Conservation (phyloP, 2,113 vertebrate genomes). For the Odobenus rosmarus region DNA sequence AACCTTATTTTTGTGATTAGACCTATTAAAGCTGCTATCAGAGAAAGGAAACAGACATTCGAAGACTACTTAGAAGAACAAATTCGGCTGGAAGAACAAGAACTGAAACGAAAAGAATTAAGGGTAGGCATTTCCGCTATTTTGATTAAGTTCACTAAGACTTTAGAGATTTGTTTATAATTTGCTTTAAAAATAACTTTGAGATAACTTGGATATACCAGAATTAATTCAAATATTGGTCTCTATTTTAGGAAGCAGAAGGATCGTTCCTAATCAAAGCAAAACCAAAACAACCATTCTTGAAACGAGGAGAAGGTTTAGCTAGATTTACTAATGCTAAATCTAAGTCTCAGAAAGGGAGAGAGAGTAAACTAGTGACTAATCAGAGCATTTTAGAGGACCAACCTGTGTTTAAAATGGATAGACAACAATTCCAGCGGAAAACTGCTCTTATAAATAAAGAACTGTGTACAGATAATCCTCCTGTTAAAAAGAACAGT, state of each 20-base stretch:
- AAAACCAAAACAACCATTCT: constrained; percentile 90
- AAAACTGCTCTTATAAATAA: constrained; percentile 88
- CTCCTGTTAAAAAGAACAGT: constrained; percentile 71
- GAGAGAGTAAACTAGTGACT: constrained; percentile 74
- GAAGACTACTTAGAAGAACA: constrained; percentile 96
- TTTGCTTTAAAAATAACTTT: constrained; percentile 37
- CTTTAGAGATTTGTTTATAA: constrained; percentile 35
- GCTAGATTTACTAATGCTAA: constrained; percentile 89
- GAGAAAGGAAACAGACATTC: constrained; percentile 92
- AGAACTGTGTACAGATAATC: constrained; percentile 81
- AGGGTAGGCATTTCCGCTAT: constrained; percentile 84
- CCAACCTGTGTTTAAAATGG: constrained; percentile 74
- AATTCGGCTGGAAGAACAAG: constrained; percentile 92
- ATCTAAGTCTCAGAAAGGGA: constrained; percentile 74
- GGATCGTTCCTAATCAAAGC: constrained; percentile 75
- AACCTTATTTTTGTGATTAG: constrained; percentile 81
- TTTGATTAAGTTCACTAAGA: background rate
- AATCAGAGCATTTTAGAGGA: constrained; percentile 75
- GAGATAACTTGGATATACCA: background rate
- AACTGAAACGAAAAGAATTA: constrained; percentile 84
- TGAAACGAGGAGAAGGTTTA: constrained; percentile 94
- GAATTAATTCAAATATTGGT: constrained; percentile 60
- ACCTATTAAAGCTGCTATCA: constrained; percentile 90
- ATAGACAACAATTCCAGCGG: constrained; percentile 86
- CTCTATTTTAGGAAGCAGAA: constrained; percentile 80